Conservation (phyloP, 2,888 invertebrate species). For the Sphaerophoria taeniata region DNA sequence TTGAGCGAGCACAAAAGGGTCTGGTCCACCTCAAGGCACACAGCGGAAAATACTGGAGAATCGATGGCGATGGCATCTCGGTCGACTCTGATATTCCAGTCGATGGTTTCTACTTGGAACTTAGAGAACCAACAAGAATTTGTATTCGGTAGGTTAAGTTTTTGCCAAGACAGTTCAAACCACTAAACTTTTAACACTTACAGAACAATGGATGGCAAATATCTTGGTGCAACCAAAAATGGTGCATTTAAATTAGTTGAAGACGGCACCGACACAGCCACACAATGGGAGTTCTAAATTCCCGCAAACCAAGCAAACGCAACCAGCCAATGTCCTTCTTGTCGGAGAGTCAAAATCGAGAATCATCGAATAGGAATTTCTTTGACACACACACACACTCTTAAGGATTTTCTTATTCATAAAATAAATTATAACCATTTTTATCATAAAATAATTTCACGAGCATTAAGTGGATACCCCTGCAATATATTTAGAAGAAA, state of each 20-base stretch:
- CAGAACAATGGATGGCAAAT: slow-evolving; percentile 86
- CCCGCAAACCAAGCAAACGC: background rate
- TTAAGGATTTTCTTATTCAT: slow-evolving; percentile 60
- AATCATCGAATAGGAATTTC: slow-evolving; percentile 50
- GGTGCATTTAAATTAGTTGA: slow-evolving; percentile 94
- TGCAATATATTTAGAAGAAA: slow-evolving; percentile 67
- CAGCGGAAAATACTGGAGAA: slow-evolving; percentile 97
- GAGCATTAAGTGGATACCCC: slow-evolving; percentile 67
- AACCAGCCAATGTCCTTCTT: slow-evolving; percentile 71
- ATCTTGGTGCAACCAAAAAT: slow-evolving; percentile 95
- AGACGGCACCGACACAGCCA: slow-evolving; percentile 90
- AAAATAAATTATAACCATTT: slow-evolving; percentile 58
- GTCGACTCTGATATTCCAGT: slow-evolving; percentile 92
- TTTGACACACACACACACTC: slow-evolving; percentile 45
- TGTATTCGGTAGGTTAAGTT: slow-evolving; percentile 88
- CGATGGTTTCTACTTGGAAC: slow-evolving; percentile 94
- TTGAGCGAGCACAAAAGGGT: slow-evolving; percentile 94
- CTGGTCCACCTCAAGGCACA: slow-evolving; percentile 96
- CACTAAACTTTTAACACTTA: background rate
- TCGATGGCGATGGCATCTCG: slow-evolving; percentile 92
- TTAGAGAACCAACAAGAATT: slow-evolving; percentile 95
- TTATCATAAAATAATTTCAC: slow-evolving; percentile 65
- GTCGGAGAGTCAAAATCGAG: slow-evolving; percentile 67
- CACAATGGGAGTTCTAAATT: slow-evolving; percentile 96
- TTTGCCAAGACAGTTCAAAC: background rate